A percentile compares a stretch with the other conserved stretches of the same genome.
phyloP scores from a whole-genome alignment of 2,113 vertebrate species.

The Tautogolabrus adspersus region DNA sequence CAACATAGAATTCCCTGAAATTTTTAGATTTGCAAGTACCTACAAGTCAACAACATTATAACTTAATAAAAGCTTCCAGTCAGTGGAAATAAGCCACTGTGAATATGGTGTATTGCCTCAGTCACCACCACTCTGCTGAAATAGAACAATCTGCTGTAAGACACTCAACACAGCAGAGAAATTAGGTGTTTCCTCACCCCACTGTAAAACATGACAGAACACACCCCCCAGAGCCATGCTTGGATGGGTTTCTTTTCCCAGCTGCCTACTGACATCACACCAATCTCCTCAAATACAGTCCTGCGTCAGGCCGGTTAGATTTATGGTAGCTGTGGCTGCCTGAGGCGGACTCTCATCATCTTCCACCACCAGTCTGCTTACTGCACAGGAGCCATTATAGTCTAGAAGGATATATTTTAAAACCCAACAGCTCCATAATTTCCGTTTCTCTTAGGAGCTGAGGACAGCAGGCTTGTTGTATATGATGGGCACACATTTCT shows the following conservation, averaged over 20 bases:
- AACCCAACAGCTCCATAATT: background rate
- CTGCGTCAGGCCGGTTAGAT: conserved; percentile 33
- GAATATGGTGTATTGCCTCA: background rate
- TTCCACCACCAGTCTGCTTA: background rate
- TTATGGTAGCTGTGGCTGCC: conserved; percentile 30
- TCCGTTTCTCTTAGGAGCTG: conserved; percentile 1
- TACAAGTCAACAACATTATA: background rate
- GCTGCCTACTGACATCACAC: conserved; percentile 32
- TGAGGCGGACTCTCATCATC: conserved; percentile 26
- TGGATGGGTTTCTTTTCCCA: background rate
- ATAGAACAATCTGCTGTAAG: background rate
- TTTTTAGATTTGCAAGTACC: background rate
- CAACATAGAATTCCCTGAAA: too few species aligned
- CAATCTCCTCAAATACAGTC: conserved; percentile 42
- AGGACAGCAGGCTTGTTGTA: background rate
- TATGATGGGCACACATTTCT: background rate
- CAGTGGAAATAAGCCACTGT: background rate
- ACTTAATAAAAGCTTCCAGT: background rate
- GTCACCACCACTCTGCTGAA: background rate
- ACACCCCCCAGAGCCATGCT: conserved; percentile 22
- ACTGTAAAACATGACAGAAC: conserved; percentile 34
- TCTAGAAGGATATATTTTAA: conserved; percentile 2
- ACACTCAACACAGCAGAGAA: background rate
- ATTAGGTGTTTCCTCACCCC: conserved; percentile 16
- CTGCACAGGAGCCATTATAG: conserved; percentile 12